Conservation (phyloP, 2,888 invertebrate species). For the Dryobota labecula region DNA sequence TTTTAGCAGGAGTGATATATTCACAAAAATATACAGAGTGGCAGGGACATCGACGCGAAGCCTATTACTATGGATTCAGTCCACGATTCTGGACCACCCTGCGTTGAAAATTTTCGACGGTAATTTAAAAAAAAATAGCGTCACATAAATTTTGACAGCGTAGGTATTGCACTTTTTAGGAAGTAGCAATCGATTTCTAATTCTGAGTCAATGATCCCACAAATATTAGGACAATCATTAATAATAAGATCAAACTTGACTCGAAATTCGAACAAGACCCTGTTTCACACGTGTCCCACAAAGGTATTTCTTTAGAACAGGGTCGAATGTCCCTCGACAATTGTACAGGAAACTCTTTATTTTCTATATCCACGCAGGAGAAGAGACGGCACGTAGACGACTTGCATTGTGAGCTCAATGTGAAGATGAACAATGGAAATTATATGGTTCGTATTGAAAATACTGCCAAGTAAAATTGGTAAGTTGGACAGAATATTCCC, state of each 20-base stretch:
- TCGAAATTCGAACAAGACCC: constrained; percentile 69
- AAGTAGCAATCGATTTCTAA: not conserved
- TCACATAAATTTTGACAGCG: too few relatives aligned
- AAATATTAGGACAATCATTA: constrained; percentile 36
- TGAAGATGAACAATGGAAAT: constrained; percentile 61
- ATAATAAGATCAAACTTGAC: constrained; percentile 60
- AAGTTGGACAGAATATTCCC: not conserved
- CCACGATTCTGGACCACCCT: too few relatives aligned
- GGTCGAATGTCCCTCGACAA: constrained; percentile 79
- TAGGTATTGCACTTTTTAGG: too few relatives aligned
- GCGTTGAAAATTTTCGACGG: too few relatives aligned
- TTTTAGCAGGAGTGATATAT: not conserved
- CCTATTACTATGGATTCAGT: too few relatives aligned
- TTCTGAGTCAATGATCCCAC: constrained; percentile 6
- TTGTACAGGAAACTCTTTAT: constrained; percentile 88
- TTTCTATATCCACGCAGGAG: constrained; percentile 78
- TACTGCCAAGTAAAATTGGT: not conserved
- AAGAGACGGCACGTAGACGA: constrained; percentile 80
- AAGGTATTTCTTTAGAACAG: constrained; percentile 79
- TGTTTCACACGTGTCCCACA: constrained; percentile 84
- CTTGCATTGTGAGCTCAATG: constrained; percentile 58
- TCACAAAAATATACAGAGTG: too few relatives aligned
- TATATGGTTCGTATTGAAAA: constrained; percentile 51
- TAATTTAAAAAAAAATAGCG: too few relatives aligned
- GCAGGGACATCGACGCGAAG: too few relatives aligned